Conservation (phyloP, 2,113 vertebrate species). For the Gambusia holbrooki region DNA sequence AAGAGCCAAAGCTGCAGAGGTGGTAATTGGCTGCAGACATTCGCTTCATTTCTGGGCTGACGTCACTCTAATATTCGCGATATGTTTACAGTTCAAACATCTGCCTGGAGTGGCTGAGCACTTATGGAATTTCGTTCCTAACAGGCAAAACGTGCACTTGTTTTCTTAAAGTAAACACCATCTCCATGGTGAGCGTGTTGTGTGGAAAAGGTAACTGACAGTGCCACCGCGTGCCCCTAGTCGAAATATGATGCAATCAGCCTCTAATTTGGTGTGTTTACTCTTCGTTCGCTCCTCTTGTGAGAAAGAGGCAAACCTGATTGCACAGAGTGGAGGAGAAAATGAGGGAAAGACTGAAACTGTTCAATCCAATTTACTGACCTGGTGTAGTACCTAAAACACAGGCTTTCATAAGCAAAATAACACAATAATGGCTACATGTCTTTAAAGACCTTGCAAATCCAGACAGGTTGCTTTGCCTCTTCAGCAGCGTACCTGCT, state of each 20-base stretch:
- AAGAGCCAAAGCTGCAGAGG: constrained; percentile 29
- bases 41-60: constrained; percentile 27
- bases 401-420: constrained; percentile 17
- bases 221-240: constrained; percentile 32
- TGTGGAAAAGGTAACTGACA: constrained; percentile 65
- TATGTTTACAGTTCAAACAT: constrained; percentile 68
- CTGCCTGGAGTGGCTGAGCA: constrained; percentile 54
- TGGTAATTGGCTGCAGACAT: constrained; percentile 52
- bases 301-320: constrained; percentile 41
- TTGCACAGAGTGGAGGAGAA: constrained; percentile 35
- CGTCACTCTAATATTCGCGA: constrained; percentile 53
- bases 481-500: constrained; percentile 26
- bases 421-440: not conserved
- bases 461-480: constrained; percentile 16
- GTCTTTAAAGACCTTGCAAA: constrained; percentile 8
- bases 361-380: constrained; percentile 39
- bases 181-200: constrained; percentile 53
- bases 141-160: constrained; percentile 58
- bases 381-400: constrained; percentile 14
- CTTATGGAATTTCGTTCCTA: constrained; percentile 60
- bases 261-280: constrained; percentile 73
- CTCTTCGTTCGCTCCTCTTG: constrained; percentile 42
- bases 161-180: constrained; percentile 70
- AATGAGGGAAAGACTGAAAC: constrained; percentile 21
- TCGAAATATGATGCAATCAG: constrained; percentile 70